Percentiles rank a stretch among this genome's conserved stretches.
These are phyloP conservation scores for Chauna torquata DNA, from an alignment of 2,113 vertebrate species.

Conservation along the genomic window DNA sequence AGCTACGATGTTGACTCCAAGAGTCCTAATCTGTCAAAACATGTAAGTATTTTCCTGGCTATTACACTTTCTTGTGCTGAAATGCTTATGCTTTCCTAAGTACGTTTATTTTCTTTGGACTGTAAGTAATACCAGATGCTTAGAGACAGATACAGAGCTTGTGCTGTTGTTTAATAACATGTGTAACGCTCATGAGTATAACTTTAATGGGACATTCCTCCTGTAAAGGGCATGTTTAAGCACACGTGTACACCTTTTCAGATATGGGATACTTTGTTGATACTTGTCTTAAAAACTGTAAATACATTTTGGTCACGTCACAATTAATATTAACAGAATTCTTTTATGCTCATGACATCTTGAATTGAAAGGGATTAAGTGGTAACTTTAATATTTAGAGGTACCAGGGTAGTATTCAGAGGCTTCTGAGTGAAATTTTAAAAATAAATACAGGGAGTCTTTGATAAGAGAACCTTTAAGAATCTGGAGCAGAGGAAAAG, in stretches of 20 bases:
- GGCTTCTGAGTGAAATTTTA: background rate
- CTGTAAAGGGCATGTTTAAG: background rate
- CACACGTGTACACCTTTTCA: background rate
- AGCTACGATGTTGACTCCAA: conserved; percentile 99
- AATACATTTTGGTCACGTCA: background rate
- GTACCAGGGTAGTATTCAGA: background rate
- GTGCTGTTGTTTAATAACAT: background rate
- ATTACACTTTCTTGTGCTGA: background rate
- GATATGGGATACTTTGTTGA: background rate
- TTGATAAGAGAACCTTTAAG: background rate
- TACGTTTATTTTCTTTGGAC: background rate
- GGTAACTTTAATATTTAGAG: background rate
- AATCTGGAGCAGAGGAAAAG: background rate
- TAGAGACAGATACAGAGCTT: background rate
- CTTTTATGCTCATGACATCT: background rate
- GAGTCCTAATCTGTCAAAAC: conserved; percentile 95
- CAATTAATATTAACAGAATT: background rate
- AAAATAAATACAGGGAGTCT: background rate
- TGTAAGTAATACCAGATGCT: background rate
- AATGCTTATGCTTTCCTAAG: background rate
- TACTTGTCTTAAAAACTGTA: background rate
- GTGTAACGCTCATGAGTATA: background rate
- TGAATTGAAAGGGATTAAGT: background rate
- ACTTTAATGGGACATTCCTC: background rate
- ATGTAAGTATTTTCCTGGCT: conserved; percentile 81